Evolutionary conservation across 1,140 invertebrate species (phyloP), one percentile per base, ranked within the genome.

Genomic region (Drosophila sturtevanti): DNA sequence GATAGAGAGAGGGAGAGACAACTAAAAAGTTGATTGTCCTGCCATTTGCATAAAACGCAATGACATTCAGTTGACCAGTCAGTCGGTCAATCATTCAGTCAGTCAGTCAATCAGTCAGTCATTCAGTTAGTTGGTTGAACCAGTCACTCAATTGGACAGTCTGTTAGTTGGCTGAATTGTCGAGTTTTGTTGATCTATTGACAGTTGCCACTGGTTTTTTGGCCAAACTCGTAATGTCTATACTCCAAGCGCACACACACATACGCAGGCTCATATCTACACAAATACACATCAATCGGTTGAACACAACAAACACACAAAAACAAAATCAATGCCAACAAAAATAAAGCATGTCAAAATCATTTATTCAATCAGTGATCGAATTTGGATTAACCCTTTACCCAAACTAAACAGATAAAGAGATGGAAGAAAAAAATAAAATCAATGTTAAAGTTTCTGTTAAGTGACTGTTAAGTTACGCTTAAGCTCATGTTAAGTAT

Each of bases 31-130:
- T 79, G 71, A 82, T 84, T 85, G 77, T 81, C 66, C 51, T 63
- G 77, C 24, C 80, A 85, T 85, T 85, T 85, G 77, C 80, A 84
- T 84, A 72, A 85, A 84, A 84, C 69, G 68, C 67, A 63, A 72
- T 72, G 52, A 41, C 62, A 18, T 1, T 55, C 72, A 59, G 62
- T 44, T n/a, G n/a, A n/a, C n/a, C 58, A 22, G 37, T 37, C 61
- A 27, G n/a, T 76, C 68, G 27, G 34, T 44, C 38, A 41, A 22
- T 59, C 54, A 35, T 56, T 41, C 35, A 6, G 2, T 55, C 72
- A 59, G 62, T 44, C 58, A 22, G 37, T 37, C 61, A 27, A 16
- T 76, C 68, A 35, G 34, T 44, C 38, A 41, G 31, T 59, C 54
- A 35, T 56, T 41, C 35, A 6, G 21, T 55, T 48, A 34, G 18